Evolutionary conservation across 2,113 vertebrate genomes (phyloP).

Genomic region (Hyla sarda): DNA sequence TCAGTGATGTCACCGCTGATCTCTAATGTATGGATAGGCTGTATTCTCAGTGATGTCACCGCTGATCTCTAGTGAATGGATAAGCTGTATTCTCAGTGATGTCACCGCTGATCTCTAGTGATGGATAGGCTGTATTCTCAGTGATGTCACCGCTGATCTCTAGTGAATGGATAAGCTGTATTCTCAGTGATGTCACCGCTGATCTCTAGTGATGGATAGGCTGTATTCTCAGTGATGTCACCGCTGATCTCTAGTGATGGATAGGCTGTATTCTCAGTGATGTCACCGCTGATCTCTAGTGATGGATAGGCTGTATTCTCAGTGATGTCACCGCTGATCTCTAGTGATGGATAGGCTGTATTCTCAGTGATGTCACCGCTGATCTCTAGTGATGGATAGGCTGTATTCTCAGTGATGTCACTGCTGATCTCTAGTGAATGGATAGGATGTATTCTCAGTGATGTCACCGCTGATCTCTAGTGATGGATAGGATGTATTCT

Average conservation of each 20-base stretch:
- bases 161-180: neutral
- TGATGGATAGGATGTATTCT: neutral
- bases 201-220: neutral
- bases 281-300: neutral
- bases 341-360: neutral
- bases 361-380: neutral
- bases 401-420: neutral
- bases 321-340: neutral
- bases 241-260: neutral
- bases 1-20: neutral
- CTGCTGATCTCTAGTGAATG: neutral
- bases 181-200: neutral
- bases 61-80: neutral
- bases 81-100: neutral
- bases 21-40: neutral
- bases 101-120: neutral
- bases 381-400: neutral
- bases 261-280: neutral
- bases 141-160: neutral
- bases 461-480: neutral
- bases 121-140: neutral
- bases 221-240: conserved; percentile 6
- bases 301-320: neutral
- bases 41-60: neutral
- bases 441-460: neutral